Evolutionary conservation across 2,113 vertebrate genomes (phyloP).

Genomic region (Erythrolamprus reginae): DNA sequence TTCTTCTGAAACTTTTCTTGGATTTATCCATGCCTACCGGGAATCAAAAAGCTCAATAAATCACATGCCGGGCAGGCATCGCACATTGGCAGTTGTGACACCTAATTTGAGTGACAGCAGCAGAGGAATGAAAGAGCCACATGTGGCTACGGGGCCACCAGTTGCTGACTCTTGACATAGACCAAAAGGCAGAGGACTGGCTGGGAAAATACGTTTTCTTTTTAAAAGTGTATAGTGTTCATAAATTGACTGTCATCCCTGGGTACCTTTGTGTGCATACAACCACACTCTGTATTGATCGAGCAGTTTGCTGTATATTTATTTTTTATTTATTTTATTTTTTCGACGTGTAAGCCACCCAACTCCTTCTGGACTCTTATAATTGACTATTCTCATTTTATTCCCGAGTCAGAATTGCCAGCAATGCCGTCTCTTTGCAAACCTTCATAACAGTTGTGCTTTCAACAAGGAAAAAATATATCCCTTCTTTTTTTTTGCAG

Average conservation of each 20-base stretch:
- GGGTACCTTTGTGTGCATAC: background rate
- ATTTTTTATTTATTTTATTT: too few species aligned
- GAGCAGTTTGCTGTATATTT: background rate
- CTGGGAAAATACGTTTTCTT: background rate
- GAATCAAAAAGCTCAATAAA: too few species aligned
- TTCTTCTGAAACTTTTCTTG: too few species aligned
- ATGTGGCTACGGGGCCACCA: too few species aligned
- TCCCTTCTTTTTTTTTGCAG: background rate
- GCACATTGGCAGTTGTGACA: too few species aligned
- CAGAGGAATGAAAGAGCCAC: too few species aligned
- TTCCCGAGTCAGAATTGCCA: background rate
- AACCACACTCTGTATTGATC: background rate
- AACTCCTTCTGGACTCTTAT: too few species aligned
- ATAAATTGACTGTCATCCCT: background rate
- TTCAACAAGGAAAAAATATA: background rate
- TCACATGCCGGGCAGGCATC: too few species aligned
- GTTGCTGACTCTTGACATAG: too few species aligned
- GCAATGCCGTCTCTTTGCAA: accelerated
- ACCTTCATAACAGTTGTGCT: background rate
- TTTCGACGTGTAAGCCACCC: too few species aligned
- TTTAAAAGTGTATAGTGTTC: background rate
- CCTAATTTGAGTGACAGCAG: too few species aligned
- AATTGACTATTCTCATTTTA: background rate
- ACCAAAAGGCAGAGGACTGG: background rate
- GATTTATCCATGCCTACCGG: too few species aligned